Base-by-base conservation (phyloP, 2,888 invertebrate species). In the Gisinianus flammeolus region DNA sequence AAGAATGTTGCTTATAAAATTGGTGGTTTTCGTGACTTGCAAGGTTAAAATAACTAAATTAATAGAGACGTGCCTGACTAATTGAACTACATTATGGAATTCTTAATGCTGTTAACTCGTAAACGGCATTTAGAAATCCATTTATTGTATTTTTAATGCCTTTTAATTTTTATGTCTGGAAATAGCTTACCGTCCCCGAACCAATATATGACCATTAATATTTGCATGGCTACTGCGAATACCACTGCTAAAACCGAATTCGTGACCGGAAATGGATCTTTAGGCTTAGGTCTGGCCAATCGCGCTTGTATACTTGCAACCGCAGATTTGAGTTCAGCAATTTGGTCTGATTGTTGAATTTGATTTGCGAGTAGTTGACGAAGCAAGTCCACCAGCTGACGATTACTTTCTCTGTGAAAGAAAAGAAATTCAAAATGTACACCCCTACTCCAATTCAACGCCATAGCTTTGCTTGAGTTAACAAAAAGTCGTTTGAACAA, bases 321-420 rank as follows among this genome's bases (percentile, higher is more conserved):
- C 10, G 84, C 81, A 12, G 79, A 76, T 44, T 81, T 80, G 24
- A 85, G 76, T 54, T 84, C 81, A 64, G 83, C 83, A n/a, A 85
- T 85, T 78, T 85, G 85, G 52, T 85, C 85, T 0, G 85, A 84
- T 70, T 85, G 85, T 58, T 85, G 83, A 62, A 85, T 83, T 76
- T 85, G 85, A n/a, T 83, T 79, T 35, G 84, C 82, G 19, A 85
- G 74, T 0, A 85, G 81, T 56, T 85, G 85, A 16, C 84, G 83
- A 19, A 85, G 80, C 52, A 85, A 79, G 64, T 85, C 85, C 26
- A 85, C 79, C 16, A 85, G 76, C 66, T 85, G 84, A 24, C 85
- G 81, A 68, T 85, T 85, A 71, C 83, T 84, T 75, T 85, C 85
- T 58, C 84, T 84, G 52, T 24, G 28, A 56, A 72, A 31, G 28